These are phyloP conservation scores for Urocitellus parryii DNA, from an alignment of 2,113 vertebrate species.

Conservation along the genomic window DNA sequence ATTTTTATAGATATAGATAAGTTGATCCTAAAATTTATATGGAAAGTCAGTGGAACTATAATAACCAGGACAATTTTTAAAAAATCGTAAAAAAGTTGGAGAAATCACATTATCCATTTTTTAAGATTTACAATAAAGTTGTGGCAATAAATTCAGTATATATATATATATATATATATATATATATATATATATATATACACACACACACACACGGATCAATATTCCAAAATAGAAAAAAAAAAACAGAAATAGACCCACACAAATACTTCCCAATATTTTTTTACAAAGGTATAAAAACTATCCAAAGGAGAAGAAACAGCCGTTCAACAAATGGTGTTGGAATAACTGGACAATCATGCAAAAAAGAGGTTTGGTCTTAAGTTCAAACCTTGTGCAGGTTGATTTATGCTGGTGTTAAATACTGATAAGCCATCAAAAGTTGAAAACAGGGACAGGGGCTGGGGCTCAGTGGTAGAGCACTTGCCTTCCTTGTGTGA, in stretches of 20 bases:
- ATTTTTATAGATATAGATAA: constrained; percentile 12
- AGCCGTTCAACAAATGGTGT: not conserved
- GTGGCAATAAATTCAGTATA: not conserved
- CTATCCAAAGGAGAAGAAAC: not conserved
- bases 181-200: no score
- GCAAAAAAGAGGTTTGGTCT: not conserved
- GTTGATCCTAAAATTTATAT: not conserved
- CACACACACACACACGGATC: not conserved
- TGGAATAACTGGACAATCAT: not conserved
- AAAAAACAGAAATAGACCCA: not conserved
- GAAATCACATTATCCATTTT: not conserved
- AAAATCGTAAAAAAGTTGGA: constrained; percentile 2
- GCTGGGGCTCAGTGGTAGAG: no score
- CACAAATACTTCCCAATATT: not conserved
- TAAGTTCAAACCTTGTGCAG: not conserved
- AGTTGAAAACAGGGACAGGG: not conserved
- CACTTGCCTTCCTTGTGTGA: no score
- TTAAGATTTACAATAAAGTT: constrained; percentile 5
- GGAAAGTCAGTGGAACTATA: not conserved
- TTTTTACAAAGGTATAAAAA: not conserved
- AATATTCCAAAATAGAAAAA: not conserved
- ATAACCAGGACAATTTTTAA: not conserved
- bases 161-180: no score
- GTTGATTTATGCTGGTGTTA: not conserved
- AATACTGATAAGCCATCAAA: not conserved